Evolutionary conservation across 2,113 vertebrate species (phyloP).

Genomic region (Colaptes auratus): DNA sequence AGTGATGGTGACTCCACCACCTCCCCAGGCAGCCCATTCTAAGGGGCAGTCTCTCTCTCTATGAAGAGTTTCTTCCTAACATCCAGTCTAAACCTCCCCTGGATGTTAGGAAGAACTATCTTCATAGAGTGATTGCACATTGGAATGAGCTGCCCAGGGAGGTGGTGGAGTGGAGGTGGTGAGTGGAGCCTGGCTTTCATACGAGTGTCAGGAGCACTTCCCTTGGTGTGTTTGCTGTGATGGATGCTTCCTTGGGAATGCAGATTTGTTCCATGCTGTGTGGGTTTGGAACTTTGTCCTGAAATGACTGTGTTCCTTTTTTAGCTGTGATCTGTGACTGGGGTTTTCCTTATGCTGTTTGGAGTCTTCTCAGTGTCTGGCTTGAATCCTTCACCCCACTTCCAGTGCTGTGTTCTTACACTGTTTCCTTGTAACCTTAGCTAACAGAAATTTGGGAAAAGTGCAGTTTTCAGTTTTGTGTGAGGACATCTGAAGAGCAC

Average conservation of each 20-base stretch:
- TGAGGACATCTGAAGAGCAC: background rate
- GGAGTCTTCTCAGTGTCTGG: background rate
- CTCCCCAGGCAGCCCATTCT: too few relatives aligned
- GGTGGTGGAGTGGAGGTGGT: too few relatives aligned
- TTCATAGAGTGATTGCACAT: too few relatives aligned
- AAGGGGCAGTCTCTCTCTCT: too few relatives aligned
- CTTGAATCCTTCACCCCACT: background rate
- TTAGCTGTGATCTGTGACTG: background rate
- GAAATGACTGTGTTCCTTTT: background rate
- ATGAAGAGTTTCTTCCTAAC: too few relatives aligned
- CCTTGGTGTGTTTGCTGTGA: background rate
- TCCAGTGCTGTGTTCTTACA: background rate
- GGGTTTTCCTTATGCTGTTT: fast-evolving
- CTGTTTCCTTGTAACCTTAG: background rate
- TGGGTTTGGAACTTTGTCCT: background rate
- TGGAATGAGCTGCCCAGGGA: too few relatives aligned
- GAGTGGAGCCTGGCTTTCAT: background rate
- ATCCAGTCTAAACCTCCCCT: too few relatives aligned
- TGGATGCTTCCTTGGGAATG: background rate
- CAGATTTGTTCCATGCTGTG: background rate
- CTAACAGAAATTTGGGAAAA: background rate
- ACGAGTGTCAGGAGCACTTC: background rate
- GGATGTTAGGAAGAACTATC: too few relatives aligned
- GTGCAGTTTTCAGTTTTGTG: background rate
- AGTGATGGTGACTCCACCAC: too few relatives aligned